Evolutionary conservation across 2,113 vertebrate genomes (phyloP), one percentile per base, ranked within the genome.

Genomic region (Chunga burmeisteri): DNA sequence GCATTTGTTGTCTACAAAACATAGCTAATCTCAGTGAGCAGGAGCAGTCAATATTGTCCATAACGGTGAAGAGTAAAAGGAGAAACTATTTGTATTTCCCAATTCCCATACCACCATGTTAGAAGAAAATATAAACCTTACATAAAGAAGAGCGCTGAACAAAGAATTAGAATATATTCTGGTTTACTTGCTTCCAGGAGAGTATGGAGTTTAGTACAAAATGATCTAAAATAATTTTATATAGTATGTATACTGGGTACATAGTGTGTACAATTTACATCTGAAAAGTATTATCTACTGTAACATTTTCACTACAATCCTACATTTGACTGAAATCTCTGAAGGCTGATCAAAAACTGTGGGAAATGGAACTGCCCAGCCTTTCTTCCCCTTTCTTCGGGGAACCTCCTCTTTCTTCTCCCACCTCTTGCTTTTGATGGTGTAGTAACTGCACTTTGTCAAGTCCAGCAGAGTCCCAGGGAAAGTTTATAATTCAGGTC

Each of bases 1-100:
- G 67, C 1, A 7, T 84, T 94, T 95, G 36, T 53, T 94, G 79
- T 95, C 96, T 94, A 90, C 88, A 96, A 88, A 95, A 94, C 73
- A 88, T 1, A 42, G 53, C 49, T 88, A 70, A 93, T 86, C 71
- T 65, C 52, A 62, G 47, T 75, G 90, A 94, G 88, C 62, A 79
- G 81, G 81, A 88, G 87, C 36, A 88, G 81, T 91, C 81, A 90
- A 66, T 90, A 88, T 88, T 86, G 74, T 65, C 75, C 88, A 38
- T 26, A 29, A 62, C 5, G 47, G n/a, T 52, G 49, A 61, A 72
- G 34, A 91, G 53, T 30, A 85, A 68, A 56, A 86, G 61, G 65
- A 89, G 34, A 72, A 91, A 26, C 49, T 75, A 38, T 38, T 89
- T 90, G 87, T 68, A 70, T 91, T 94, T 96, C 74, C 83, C 79